Conservation (phyloP, 1,140 invertebrate species). For the Eueides isabella region DNA sequence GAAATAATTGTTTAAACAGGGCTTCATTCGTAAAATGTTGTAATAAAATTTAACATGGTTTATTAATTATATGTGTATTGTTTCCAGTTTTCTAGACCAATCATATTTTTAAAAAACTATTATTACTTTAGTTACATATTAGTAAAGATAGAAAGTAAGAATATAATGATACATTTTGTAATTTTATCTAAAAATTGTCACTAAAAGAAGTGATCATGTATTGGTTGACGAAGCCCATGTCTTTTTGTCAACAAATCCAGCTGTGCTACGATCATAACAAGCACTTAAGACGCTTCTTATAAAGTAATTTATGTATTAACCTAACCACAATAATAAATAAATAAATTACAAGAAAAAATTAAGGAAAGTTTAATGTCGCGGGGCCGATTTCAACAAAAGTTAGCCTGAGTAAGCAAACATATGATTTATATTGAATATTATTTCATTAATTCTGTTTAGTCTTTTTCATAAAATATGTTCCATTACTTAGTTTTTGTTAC, state of each 20-base stretch:
- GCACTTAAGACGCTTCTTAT: not conserved
- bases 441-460: not conserved
- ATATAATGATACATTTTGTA: not conserved
- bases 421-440: not conserved
- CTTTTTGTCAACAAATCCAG: not conserved
- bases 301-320: too few species aligned
- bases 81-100: not conserved
- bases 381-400: not conserved
- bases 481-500: not conserved
- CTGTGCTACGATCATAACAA: not conserved
- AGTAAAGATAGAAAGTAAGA: not conserved
- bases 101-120: too few species aligned
- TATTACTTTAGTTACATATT: not conserved
- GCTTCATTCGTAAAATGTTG: constrained; percentile 46
- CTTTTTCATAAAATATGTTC: not conserved
- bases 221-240: not conserved
- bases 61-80: not conserved
- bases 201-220: not conserved
- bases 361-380: not conserved
- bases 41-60: not conserved
- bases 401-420: not conserved
- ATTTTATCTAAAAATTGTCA: not conserved
- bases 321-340: not conserved
- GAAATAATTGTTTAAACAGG: constrained; percentile 73
- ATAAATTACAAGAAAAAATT: constrained; percentile 1